Evolutionary conservation across 92 coral and sea anemone genomes (phyloP), one percentile per base, ranked within the genome.

Genomic region (Phenganax stokvisi): DNA sequence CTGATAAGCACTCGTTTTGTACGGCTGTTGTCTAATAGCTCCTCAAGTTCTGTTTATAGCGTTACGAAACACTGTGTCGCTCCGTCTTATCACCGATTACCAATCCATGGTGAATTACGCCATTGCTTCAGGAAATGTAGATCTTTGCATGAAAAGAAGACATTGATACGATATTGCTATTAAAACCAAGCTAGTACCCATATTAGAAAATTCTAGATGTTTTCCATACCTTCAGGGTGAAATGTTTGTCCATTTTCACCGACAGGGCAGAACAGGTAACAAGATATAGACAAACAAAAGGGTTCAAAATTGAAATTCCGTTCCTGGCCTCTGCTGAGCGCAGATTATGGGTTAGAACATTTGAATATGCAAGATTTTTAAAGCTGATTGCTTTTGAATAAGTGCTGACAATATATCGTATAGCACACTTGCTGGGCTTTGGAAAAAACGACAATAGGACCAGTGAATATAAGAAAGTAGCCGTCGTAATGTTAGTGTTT

Each of bases 381-480:
- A 65, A 10, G 11, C 31, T 65, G 71, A 10, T 17, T 12, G 53
- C 80, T n/a, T 75, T 75, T 75, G 61, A 75, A 75, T 55, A 75
- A 47, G 13, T 27, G 51, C 8, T 12, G 15, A 75, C 80, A 75
- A 75, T 56, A 56, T 51, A 31, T 0, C 65, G 7, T 73, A 73
- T 25, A 17, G 80, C 17, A 11, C 80, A 30, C 80, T 75, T n/a
- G 61, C 80, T 54, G 80, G 7, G 61, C 80, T 75, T n/a, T 75
- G 64, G 66, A 75, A 75, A 55, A 16, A 12, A 13, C 1, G 64
- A 75, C 61, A 57, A 75, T 16, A 57, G 63, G 53, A 13, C 52
- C 51, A 8, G 25, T 56, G 59, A 73, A 73, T 53, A 15, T 12
- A 29, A 52, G 54, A 29, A 54, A 37, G 47, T 37, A 37, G 47